Evolutionary conservation across 2,888 invertebrate species (phyloP).

Genomic region (Mimas tiliae): DNA sequence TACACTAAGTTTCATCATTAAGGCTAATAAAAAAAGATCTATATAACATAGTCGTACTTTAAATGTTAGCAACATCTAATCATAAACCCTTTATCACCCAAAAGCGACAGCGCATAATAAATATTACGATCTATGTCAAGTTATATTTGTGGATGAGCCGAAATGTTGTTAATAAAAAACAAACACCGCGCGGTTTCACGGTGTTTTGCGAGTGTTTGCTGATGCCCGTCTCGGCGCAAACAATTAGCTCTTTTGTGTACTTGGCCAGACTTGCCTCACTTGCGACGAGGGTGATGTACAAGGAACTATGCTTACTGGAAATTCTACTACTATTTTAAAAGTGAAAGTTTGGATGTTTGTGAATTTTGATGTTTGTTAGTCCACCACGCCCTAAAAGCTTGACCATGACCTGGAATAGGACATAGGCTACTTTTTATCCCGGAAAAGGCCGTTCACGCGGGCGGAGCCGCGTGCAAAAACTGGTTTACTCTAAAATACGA

Average conservation of each 20-base stretch:
- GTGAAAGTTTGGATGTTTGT: no score
- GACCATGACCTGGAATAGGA: no score
- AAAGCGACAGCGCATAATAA: not conserved
- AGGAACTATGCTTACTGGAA: conserved; percentile 40
- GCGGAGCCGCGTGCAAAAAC: no score
- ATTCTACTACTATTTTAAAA: no score
- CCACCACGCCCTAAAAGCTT: no score
- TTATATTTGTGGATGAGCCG: conserved; percentile 40
- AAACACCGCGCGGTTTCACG: conserved; percentile 49
- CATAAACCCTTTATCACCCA: not conserved
- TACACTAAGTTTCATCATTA: no score
- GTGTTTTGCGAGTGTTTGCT: conserved; percentile 58
- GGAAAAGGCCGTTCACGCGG: no score
- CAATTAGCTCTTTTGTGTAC: conserved; percentile 73
- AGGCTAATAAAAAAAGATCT: no score
- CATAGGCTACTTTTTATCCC: no score
- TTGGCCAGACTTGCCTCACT: conserved; percentile 59
- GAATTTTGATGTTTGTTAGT: no score
- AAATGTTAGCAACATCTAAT: not conserved
- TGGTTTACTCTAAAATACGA: no score
- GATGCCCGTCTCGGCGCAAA: conserved; percentile 61
- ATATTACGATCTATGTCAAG: conserved; percentile 32
- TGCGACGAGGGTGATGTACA: conserved; percentile 48
- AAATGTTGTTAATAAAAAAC: conserved; percentile 57
- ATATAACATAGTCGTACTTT: not conserved